Evolutionary conservation across 2,113 vertebrate species (phyloP).

Genomic region (Scophthalmus maximus): DNA sequence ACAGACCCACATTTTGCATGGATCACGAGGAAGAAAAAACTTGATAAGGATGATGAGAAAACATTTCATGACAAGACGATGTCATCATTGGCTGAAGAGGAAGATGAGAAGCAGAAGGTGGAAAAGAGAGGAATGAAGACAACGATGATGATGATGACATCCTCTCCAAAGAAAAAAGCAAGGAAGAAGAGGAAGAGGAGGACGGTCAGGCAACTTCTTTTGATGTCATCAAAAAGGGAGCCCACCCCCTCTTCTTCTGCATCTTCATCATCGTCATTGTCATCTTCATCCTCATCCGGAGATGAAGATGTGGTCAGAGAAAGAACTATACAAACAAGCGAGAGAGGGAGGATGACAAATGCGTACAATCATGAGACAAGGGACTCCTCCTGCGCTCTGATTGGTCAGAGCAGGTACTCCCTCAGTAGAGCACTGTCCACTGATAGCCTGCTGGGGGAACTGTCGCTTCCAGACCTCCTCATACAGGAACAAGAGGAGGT

Average conservation of each 20-base stretch:
- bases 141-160: conserved; percentile 1
- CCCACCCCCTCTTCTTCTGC: conserved; percentile 53
- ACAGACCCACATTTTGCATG: background rate
- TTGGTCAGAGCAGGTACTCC: conserved; percentile 48
- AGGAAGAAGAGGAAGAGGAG: conserved; percentile 56
- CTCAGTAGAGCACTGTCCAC: conserved; percentile 59
- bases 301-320: conserved; percentile 73
- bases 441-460: conserved; percentile 52
- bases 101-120: conserved; percentile 31
- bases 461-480: conserved; percentile 54
- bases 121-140: conserved; percentile 8
- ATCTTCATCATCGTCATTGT: conserved; percentile 34
- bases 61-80: conserved; percentile 14
- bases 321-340: conserved; percentile 7
- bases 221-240: conserved; percentile 65
- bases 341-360: conserved; percentile 54
- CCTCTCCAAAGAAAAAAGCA: conserved; percentile 28
- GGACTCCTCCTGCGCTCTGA: conserved; percentile 57
- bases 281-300: conserved; percentile 71
- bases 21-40: background rate
- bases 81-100: conserved; percentile 45
- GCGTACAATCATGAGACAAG: conserved; percentile 69
- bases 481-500: conserved; percentile 60
- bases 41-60: background rate
- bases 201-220: conserved; percentile 30